These are phyloP conservation scores for Whitmania pigra DNA, from an alignment of 1,140 invertebrate genomes.

Conservation along the genomic window DNA sequence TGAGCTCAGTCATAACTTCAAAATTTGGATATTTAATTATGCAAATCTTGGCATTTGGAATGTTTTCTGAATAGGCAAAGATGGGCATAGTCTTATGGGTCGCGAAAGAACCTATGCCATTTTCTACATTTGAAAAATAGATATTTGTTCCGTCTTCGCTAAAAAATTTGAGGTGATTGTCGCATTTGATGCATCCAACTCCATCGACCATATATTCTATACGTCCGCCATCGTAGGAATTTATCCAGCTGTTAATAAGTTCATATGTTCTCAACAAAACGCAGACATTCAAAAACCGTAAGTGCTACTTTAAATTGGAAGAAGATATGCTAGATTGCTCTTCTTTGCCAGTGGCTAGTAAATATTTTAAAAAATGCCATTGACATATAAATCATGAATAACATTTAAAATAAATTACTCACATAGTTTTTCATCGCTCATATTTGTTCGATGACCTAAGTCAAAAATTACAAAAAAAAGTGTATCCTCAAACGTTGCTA, in stretches of 20 bases:
- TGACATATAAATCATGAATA: too few relatives aligned
- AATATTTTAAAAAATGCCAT: too few relatives aligned
- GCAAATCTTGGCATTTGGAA: neutral
- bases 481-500: too few relatives aligned
- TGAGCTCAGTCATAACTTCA: neutral
- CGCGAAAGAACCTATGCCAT: neutral
- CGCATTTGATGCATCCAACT: neutral
- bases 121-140: neutral
- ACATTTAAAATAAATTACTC: too few relatives aligned
- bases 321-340: too few relatives aligned
- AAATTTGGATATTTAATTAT: slow-evolving; percentile 7
- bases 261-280: too few relatives aligned
- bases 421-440: too few relatives aligned
- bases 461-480: too few relatives aligned
- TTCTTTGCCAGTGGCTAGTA: too few relatives aligned
- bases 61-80: slow-evolving; percentile 10
- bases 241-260: neutral
- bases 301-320: too few relatives aligned
- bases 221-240: neutral
- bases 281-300: too few relatives aligned
- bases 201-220: neutral
- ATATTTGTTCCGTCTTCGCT: neutral
- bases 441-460: too few relatives aligned
- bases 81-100: neutral
- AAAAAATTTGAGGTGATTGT: slow-evolving; percentile 3